These are phyloP conservation scores for Colossoma macropomum DNA, from an alignment of 2,113 vertebrate genomes.

Conservation along the genomic window DNA sequence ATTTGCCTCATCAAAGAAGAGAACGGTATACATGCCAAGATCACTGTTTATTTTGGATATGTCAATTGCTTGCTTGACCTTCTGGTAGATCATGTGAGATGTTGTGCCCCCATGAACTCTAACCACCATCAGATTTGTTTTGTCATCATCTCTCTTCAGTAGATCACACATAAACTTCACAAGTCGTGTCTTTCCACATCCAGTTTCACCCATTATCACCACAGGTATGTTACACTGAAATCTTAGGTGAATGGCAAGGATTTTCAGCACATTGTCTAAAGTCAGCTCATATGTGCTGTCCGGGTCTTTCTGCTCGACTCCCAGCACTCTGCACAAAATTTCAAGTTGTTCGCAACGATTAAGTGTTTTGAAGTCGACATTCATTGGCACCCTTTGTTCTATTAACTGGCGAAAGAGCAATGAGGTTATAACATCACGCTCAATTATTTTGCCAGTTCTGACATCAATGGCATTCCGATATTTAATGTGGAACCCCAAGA, in stretches of 20 bases:
- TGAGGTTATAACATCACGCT: conserved; percentile 67
- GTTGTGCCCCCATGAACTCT: conserved; percentile 85
- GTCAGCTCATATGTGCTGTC: conserved; percentile 84
- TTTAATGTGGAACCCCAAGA: conserved; percentile 81
- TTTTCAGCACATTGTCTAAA: conserved; percentile 82
- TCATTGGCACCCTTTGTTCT: conserved; percentile 80
- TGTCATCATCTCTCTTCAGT: conserved; percentile 27
- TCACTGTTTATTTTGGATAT: conserved; percentile 66
- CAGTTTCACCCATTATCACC: conserved; percentile 87
- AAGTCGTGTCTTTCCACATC: conserved; percentile 85
- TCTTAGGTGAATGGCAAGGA: conserved; percentile 83
- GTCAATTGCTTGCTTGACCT: conserved; percentile 71
- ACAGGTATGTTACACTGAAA: conserved; percentile 85
- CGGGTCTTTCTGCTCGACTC: conserved; percentile 71
- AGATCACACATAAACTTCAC: conserved; percentile 81
- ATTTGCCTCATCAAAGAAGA: conserved; percentile 87
- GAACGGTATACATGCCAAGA: conserved; percentile 73
- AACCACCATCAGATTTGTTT: conserved; percentile 79
- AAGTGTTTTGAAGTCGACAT: conserved; percentile 75
- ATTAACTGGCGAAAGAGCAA: conserved; percentile 66
- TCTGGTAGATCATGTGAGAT: conserved; percentile 70
- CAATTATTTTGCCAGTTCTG: conserved; percentile 62
- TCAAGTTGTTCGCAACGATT: conserved; percentile 73
- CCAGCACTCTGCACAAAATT: conserved; percentile 77
- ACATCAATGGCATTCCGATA: conserved; percentile 64